phyloP scores from a whole-genome alignment of 2,888 invertebrate species.

The Clistopyga incitator region DNA sequence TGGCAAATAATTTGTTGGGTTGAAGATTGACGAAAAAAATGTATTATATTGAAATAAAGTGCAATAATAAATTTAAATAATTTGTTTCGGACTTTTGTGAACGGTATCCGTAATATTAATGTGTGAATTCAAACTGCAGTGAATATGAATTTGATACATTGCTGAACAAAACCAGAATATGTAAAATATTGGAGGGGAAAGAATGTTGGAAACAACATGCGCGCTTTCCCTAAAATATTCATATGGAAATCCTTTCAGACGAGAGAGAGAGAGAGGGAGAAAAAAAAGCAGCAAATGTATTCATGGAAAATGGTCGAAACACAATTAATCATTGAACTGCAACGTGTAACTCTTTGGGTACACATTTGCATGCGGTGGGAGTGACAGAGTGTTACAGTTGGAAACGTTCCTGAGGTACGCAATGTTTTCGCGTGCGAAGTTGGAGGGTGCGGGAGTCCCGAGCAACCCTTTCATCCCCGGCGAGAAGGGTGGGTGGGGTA shows the following conservation, averaged over 20 bases:
- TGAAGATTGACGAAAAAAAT: too few species aligned
- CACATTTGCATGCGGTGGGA: background rate
- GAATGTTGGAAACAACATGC: too few species aligned
- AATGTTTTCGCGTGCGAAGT: conserved; percentile 41
- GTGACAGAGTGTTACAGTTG: conserved; percentile 22
- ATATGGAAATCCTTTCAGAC: background rate
- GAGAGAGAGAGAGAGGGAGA: background rate
- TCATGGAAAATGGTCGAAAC: conserved; percentile 28
- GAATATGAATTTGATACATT: too few species aligned
- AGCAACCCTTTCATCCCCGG: conserved; percentile 50
- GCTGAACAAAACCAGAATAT: too few species aligned
- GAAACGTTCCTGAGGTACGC: conserved; percentile 36
- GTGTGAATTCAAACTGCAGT: too few species aligned
- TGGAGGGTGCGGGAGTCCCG: conserved; percentile 29
- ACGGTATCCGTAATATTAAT: too few species aligned
- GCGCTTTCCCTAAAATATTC: background rate
- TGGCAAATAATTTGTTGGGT: too few species aligned
- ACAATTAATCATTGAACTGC: conserved; percentile 27
- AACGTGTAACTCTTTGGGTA: background rate
- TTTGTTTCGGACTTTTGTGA: too few species aligned
- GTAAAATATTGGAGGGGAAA: too few species aligned
- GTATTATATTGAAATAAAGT: too few species aligned
- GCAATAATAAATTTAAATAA: too few species aligned
- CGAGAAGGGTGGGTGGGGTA: conserved; percentile 46
- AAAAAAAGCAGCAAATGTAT: background rate